Evolutionary conservation across 2,888 invertebrate genomes (phyloP).

Genomic region (Ormyrus thymus): DNA sequence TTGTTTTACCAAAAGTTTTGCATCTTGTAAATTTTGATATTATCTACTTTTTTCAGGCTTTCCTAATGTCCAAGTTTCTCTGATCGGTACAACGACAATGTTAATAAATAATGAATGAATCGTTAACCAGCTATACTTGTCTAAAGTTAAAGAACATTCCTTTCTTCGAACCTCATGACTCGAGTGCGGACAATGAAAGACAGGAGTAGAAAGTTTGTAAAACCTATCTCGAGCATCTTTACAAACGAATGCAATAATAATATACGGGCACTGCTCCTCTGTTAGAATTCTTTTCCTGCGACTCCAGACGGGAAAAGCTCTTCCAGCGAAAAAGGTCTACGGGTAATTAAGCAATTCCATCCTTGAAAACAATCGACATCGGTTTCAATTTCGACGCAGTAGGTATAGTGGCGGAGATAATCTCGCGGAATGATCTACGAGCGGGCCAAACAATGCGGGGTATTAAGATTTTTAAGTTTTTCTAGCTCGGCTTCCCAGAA

Average conservation of each 20-base stretch:
- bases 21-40: too few relatives aligned
- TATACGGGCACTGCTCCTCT: background rate
- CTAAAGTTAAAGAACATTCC: slow-evolving; percentile 13
- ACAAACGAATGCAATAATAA: slow-evolving; percentile 24
- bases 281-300: slow-evolving; percentile 4
- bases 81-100: background rate
- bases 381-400: background rate
- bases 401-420: background rate
- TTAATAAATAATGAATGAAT: slow-evolving; percentile 22
- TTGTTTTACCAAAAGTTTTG: too few relatives aligned
- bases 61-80: background rate
- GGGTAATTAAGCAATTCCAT: slow-evolving; percentile 16
- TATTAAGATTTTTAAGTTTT: too few relatives aligned
- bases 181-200: slow-evolving; percentile 27
- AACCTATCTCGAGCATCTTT: slow-evolving; percentile 32
- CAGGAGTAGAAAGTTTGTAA: slow-evolving; percentile 40
- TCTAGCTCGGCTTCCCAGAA: background rate
- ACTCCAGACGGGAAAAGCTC: background rate
- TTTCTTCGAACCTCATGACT: background rate
- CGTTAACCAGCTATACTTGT: background rate
- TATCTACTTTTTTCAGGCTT: background rate
- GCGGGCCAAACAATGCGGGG: too few relatives aligned
- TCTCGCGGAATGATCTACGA: too few relatives aligned
- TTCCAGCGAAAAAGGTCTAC: slow-evolving; percentile 7
- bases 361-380: slow-evolving; percentile 4